Base-by-base conservation (phyloP, 1,140 invertebrate genomes). In the Coptotermes formosanus region DNA sequence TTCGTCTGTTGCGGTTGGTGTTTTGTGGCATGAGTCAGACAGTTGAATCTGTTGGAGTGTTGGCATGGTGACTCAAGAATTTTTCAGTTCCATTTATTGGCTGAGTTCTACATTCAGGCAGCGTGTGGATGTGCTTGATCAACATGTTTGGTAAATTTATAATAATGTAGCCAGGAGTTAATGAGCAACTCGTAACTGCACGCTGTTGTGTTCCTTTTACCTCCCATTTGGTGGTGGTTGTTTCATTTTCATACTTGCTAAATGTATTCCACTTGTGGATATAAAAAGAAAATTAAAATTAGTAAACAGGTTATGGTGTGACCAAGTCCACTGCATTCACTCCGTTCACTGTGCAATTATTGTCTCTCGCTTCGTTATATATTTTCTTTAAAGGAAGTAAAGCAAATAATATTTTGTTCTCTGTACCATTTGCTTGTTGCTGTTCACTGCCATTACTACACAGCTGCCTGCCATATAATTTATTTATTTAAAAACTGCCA, bases 1-100 rank as follows among this genome's bases (percentile, higher is more conserved):
- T 45, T 48, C 25, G 52, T 84, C 83, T 52, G 8, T 84, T 55
- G 64, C 30, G 52, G 21, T 82, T 84, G 52, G 45, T 84, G 45
- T 84, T 84, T 44, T 84, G 83, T 84, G 83, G 83, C 83, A 84
- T 84, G 83, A 45, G 52, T 84, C 82, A 83, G 43, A 44, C 82
- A 83, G 38, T 43, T 83, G 21, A 43, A 43, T n/a, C 43, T 44
- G 30, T 84, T 84, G 44, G 6, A 52, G 45, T 45, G 45, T 84
- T 52, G 52, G 83, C 83, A 84, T 84, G 83, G 83, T 84, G 82
- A 45, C 45, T 83, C 45, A 45, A 48, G 38, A 55, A 1, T 55
- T 55, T 48, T 55, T 55, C 52, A 55, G 14, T 55, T 55, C 52
- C 52, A 55, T 55, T 55, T 55, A 12, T 55, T 55, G 64, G 64